Evolutionary conservation across 2,113 vertebrate genomes (phyloP), one percentile per base, ranked within the genome.

Genomic region (Mastomys natalensis): DNA sequence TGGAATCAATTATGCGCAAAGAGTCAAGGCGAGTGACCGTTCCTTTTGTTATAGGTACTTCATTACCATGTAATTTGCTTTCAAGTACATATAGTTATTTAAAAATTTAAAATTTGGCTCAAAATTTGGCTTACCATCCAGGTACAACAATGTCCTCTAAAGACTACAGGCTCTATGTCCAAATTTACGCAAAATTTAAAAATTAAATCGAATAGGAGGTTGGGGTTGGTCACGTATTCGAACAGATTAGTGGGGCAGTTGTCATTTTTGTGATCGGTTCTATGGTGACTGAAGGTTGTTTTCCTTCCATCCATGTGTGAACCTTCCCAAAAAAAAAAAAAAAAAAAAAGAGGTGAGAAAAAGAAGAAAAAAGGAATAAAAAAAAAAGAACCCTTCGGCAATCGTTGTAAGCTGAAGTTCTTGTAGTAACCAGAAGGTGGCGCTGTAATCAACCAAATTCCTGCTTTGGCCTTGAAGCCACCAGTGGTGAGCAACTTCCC

Each of bases 371-470:
- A n/a, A n/a, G n/a, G n/a, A n/a, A n/a, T n/a, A n/a, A n/a, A n/a
- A n/a, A n/a, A n/a, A n/a, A n/a, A n/a, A n/a, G n/a, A n/a, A 58
- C 68, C 34, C 24, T 73, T 45, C 48, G 86, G n/a, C 93, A 95
- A 0, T 9, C 82, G 45, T 86, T 48, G 94, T 70, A 73, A 96
- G n/a, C 70, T 97, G 95, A 92, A 92, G 77, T 96, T 96, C 96
- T 92, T 85, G 29, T 70, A 53, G 84, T 87, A 77, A 95, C 98
- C 98, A 98, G 97, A 97, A 98, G 98, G 95, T 98, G 98, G 98
- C 98, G 98, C 96, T 96, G 98, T 97, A 98, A 98, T 93, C 97
- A 98, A 90, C 64, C 53, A n/a, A 94, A 94, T 96, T 76, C 4
- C 96, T 93, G 40, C 51, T 82, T 81, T 93, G 21, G 76, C 58